Percentiles rank a stretch among this genome's conserved stretches.
phyloP scores from a whole-genome alignment of 2,888 invertebrate genomes.

The Graphium colonna region DNA sequence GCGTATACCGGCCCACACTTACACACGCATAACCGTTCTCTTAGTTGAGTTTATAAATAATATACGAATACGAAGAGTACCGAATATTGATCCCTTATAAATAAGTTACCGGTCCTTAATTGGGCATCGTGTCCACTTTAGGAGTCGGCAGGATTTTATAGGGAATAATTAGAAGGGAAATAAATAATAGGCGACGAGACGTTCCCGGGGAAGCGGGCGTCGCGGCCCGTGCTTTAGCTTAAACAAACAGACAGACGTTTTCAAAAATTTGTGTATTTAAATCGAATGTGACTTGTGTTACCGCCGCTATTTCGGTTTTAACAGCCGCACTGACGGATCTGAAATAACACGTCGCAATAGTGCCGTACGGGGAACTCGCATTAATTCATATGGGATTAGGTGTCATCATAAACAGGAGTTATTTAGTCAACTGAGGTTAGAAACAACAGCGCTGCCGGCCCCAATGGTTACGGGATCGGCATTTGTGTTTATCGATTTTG shows the following conservation, averaged over 20 bases:
- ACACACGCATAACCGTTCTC: not conserved
- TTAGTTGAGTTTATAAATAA: too few relatives aligned
- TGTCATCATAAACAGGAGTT: constrained; percentile 80
- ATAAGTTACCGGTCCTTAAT: not conserved
- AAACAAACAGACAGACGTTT: constrained; percentile 76
- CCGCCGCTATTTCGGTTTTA: constrained; percentile 70
- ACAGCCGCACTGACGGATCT: constrained; percentile 70
- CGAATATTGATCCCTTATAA: not conserved
- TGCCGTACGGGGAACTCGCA: constrained; percentile 65
- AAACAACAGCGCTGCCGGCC: constrained; percentile 60
- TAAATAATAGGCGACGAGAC: constrained; percentile 31
- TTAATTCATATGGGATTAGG: constrained; percentile 78
- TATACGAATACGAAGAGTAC: not conserved
- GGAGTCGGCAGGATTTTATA: not conserved
- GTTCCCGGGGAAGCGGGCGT: constrained; percentile 27
- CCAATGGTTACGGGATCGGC: constrained; percentile 54
- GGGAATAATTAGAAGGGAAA: constrained; percentile 23
- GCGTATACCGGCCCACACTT: constrained; percentile 9
- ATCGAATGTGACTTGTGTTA: constrained; percentile 77
- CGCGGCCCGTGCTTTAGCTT: constrained; percentile 67
- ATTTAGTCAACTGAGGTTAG: constrained; percentile 77
- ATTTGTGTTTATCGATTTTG: constrained; percentile 38
- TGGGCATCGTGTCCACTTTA: not conserved
- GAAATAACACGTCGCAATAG: constrained; percentile 67
- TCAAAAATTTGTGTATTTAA: constrained; percentile 79